Percentiles rank a stretch among this genome's conserved stretches.
Conservation (phyloP, 2,888 invertebrate species). For the Amphipyra berbera region DNA sequence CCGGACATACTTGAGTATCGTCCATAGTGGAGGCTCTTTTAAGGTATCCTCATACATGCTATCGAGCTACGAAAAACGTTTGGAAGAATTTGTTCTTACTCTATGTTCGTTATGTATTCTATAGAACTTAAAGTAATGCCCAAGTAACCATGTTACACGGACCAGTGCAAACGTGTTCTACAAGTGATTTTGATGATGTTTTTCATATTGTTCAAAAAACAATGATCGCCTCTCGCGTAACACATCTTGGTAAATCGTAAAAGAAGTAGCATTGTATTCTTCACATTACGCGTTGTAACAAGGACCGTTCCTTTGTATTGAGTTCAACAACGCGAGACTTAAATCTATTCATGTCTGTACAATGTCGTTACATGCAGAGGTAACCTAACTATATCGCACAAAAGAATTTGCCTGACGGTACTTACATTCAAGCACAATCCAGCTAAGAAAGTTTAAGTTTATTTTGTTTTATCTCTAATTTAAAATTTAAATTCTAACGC, state of each 20-base stretch:
- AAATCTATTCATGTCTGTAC: constrained; percentile 64
- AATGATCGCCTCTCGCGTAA: constrained; percentile 44
- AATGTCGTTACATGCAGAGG: constrained; percentile 39
- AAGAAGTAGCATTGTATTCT: constrained; percentile 61
- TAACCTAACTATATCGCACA: constrained; percentile 51
- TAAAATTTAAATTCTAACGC: constrained; percentile 67
- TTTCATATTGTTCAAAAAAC: constrained; percentile 49
- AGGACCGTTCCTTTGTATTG: constrained; percentile 75
- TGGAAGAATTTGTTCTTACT: no score
- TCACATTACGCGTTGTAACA: constrained; percentile 59
- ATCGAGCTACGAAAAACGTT: no score
- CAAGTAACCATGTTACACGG: no score
- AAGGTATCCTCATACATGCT: no score
- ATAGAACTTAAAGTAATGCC: not conserved
- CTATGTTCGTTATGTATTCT: no score
- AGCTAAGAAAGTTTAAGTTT: constrained; percentile 68
- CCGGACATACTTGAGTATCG: no score
- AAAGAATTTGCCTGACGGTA: constrained; percentile 53
- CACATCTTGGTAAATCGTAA: constrained; percentile 56
- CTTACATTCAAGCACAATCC: constrained; percentile 19
- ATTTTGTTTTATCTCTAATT: constrained; percentile 68
- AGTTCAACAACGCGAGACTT: constrained; percentile 71
- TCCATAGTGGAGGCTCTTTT: no score
- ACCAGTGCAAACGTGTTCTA: not conserved
- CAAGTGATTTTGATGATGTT: constrained; percentile 33